Percentiles rank a stretch among this genome's conserved stretches.
These are phyloP conservation scores for Aurelia sp. DNA, from an alignment of 30 jellyfish, hydroid and myxozoan species.

Conservation along the genomic window DNA sequence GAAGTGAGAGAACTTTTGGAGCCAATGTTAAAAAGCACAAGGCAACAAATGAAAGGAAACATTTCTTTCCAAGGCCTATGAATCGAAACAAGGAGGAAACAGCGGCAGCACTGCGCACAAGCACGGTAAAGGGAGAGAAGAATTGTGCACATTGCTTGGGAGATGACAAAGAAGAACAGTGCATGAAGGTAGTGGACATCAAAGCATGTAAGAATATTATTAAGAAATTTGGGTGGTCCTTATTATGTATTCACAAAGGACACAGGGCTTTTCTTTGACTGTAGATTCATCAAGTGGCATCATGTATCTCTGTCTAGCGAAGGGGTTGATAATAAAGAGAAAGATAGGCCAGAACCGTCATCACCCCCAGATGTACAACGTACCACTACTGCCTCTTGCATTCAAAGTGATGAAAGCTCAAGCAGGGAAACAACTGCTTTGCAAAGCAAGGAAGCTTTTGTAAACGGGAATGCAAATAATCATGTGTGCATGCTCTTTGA, in stretches of 20 bases:
- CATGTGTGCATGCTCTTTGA: constrained; percentile 15
- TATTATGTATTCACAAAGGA: background rate
- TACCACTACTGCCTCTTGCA: no score
- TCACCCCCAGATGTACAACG: background rate
- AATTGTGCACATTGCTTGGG: background rate
- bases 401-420: background rate
- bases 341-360: background rate
- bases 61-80: no score
- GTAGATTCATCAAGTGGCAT: constrained; percentile 1
- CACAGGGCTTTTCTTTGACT: constrained; percentile 26
- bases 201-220: no score
- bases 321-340: background rate
- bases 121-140: no score
- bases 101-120: constrained; percentile 10
- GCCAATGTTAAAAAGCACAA: constrained; percentile 2
- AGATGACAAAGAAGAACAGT: no score
- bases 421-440: constrained; percentile 2
- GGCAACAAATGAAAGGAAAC: background rate
- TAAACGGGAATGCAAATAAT: background rate
- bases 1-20: background rate
- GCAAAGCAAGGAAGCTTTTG: constrained; percentile 15
- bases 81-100: no score
- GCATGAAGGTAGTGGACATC: background rate
- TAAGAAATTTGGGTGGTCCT: constrained; percentile 17
- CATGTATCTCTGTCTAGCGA: constrained; percentile 9